Evolutionary conservation across 92 coral and sea anemone species (phyloP), one percentile per base, ranked within the genome.

Genomic region (Phenganax subtilis): DNA sequence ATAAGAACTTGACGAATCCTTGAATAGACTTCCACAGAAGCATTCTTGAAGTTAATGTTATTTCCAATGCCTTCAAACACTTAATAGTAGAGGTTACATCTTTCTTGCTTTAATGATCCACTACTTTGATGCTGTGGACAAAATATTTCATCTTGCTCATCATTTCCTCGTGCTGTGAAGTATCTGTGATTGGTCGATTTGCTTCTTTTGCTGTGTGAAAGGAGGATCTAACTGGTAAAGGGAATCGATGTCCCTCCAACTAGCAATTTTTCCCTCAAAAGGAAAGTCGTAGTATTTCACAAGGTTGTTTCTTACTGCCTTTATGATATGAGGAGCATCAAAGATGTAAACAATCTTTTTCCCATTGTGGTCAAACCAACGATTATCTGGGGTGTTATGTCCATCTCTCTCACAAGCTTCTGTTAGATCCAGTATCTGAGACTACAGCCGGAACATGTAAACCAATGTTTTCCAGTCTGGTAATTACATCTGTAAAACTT

Each of bases 381-480:
- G 80, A 54, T 55, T 54, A 28, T 55, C 62, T 28, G 58, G 59
- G 25, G 25, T 17, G 79, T 55, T 37, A 76, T 58, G 37, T 53
- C 81, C 55, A 54, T 57, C 27, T 76, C 81, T 76, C 25, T 54
- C 14, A 76, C 55, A 47, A 62, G 28, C 81, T 55, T 77, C 27
- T 63, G 65, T 77, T 77, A 10, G 82, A 77, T 11, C 82, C 70
- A 31, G 29, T 47, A 59, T 56, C 70, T 57, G 82, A 62, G 30
- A 62, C 69, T n/a, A 62, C 69, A 10, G 69, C 69, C 10, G 5
- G 30, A 62, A 62, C 69, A 1, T 62, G 29, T 9, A 62, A 37
- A 0, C 69, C 69, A 4, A 62, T 62, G 10, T 25, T 12, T 62
- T 62, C 69, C 29, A 62, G 25, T 20, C 25, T 20, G 25, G 25